Evolutionary conservation across 2,888 invertebrate species (phyloP).

Genomic region (Mactromeris polynyma): DNA sequence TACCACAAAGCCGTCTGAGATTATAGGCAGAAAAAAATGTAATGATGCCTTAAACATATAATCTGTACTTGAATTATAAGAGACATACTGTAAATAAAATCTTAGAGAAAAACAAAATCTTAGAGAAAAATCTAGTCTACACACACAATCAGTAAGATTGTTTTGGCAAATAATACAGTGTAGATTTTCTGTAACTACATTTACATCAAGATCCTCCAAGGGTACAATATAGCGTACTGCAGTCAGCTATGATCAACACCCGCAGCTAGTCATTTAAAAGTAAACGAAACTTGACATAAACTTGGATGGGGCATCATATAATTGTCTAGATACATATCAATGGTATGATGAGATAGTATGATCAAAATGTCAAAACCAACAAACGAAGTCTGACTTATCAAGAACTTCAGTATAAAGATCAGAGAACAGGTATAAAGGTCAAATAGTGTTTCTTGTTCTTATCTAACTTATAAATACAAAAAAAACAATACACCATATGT

Average conservation of each 20-base stretch:
- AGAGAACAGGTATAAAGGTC: not conserved
- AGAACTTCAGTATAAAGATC: not conserved
- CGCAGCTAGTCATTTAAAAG: not conserved
- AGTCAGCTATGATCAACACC: not conserved
- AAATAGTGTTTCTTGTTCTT: not conserved
- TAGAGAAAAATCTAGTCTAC: not conserved
- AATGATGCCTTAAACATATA: no score
- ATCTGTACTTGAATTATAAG: no score
- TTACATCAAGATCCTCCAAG: not conserved
- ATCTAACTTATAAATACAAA: not conserved
- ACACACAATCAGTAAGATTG: not conserved
- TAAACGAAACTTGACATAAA: not conserved
- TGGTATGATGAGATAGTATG: not conserved
- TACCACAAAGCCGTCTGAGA: no score
- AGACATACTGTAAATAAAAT: no score
- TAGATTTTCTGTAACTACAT: not conserved
- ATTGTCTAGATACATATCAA: not conserved
- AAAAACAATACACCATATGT: not conserved
- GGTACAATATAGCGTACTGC: not conserved
- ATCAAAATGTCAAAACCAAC: constrained; percentile 2
- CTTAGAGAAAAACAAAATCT: not conserved
- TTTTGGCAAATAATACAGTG: not conserved
- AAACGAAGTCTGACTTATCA: not conserved
- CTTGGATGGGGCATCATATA: not conserved
- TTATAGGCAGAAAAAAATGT: no score